Evolutionary conservation across 2,888 invertebrate species (phyloP).

Genomic region (Chrysodeixis includens): DNA sequence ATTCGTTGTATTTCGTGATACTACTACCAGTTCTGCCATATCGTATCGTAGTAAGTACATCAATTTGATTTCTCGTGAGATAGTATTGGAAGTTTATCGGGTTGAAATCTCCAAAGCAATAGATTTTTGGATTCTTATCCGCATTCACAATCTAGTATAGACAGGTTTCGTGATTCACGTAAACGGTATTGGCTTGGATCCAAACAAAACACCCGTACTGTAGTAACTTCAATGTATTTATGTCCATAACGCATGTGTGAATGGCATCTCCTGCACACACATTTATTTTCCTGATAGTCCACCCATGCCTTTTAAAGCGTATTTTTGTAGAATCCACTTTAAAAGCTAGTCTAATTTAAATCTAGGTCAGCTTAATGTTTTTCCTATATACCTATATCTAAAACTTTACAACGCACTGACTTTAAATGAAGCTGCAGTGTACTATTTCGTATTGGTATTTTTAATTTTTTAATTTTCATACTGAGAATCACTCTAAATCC

Average conservation of each 20-base stretch:
- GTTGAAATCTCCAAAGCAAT: constrained; percentile 22
- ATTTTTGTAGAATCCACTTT: constrained; percentile 8
- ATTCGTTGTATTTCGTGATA: not conserved
- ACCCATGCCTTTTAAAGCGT: not conserved
- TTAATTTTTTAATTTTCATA: not conserved
- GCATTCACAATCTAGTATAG: constrained; percentile 35
- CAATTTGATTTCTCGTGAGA: constrained; percentile 43
- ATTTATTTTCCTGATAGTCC: constrained; percentile 32
- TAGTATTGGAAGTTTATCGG: constrained; percentile 24
- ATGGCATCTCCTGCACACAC: constrained; percentile 35
- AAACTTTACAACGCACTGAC: not conserved
- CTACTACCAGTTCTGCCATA: constrained; percentile 1
- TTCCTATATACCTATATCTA: not conserved
- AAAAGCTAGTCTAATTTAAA: constrained; percentile 1
- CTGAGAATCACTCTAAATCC: no score
- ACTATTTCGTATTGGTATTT: no score
- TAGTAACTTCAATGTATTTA: constrained; percentile 58
- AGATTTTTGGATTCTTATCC: constrained; percentile 29
- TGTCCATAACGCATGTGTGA: constrained; percentile 53
- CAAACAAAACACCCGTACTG: constrained; percentile 59
- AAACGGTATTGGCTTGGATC: constrained; percentile 59
- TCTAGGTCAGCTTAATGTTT: constrained; percentile 4
- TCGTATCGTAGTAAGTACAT: constrained; percentile 10
- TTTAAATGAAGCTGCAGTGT: not conserved
- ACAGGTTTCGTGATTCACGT: constrained; percentile 31